Conservation (phyloP, 1,140 invertebrate genomes). For the Anastrepha obliqua region DNA sequence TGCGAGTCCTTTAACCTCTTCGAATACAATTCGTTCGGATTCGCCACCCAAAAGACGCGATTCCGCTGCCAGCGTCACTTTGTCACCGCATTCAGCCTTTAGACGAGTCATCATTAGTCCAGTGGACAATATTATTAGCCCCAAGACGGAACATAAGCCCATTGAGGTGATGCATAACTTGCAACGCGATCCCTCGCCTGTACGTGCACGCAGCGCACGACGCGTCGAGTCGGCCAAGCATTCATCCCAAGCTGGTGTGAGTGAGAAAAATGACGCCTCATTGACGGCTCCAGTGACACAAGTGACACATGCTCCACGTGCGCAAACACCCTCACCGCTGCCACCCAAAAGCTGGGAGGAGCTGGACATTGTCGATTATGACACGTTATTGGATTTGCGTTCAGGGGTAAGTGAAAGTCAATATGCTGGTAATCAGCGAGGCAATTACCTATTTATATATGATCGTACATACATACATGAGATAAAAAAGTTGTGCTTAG, state of each 20-base stretch:
- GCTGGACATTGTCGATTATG: slow-evolving; percentile 75
- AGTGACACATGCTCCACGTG: not conserved
- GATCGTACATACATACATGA: not conserved
- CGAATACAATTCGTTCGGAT: not conserved
- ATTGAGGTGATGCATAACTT: slow-evolving; percentile 80
- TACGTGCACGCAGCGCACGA: slow-evolving; percentile 61
- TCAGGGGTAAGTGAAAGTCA: slow-evolving; percentile 75
- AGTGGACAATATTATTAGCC: slow-evolving; percentile 75
- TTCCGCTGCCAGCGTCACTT: slow-evolving; percentile 17
- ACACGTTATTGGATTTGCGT: slow-evolving; percentile 76
- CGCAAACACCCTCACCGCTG: slow-evolving; percentile 55
- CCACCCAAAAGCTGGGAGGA: slow-evolving; percentile 75
- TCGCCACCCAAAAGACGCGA: slow-evolving; percentile 49
- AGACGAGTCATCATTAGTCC: slow-evolving; percentile 68
- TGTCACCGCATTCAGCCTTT: slow-evolving; percentile 64
- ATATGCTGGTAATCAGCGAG: no score
- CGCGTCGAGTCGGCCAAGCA: slow-evolving; percentile 19
- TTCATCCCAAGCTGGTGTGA: not conserved
- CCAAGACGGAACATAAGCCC: slow-evolving; percentile 76
- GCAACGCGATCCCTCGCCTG: slow-evolving; percentile 76
- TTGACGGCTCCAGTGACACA: not conserved
- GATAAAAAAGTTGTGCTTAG: not conserved
- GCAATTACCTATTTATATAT: no score
- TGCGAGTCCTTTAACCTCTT: not conserved
- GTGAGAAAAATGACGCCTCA: not conserved